Conservation (phyloP, 2,113 vertebrate species). For the Pogona vitticeps region DNA sequence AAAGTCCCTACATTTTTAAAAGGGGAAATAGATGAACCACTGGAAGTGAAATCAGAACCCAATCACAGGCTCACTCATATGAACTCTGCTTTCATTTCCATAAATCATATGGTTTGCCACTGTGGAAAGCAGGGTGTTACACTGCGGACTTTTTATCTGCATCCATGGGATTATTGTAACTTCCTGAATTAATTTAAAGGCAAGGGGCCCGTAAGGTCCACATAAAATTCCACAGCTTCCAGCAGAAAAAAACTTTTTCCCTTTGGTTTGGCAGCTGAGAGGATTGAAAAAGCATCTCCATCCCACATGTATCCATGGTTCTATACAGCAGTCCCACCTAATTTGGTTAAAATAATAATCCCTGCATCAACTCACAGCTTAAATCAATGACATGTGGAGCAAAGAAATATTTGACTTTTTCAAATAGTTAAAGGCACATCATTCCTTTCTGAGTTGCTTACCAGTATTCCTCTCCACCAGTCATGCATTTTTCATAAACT, state of each 20-base stretch:
- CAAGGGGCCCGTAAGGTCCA: neutral
- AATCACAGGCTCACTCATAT: too few relatives aligned
- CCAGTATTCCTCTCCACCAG: constrained; percentile 98
- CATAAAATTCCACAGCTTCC: neutral
- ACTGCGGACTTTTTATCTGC: neutral
- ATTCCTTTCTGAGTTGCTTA: constrained; percentile 67
- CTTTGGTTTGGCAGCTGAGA: neutral
- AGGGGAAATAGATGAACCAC: too few relatives aligned
- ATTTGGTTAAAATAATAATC: neutral
- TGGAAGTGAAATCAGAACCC: too few relatives aligned
- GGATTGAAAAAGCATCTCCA: neutral
- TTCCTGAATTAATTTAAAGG: neutral
- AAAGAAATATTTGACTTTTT: neutral
- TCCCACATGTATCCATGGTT: neutral
- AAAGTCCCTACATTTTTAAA: too few relatives aligned
- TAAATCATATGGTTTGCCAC: neutral
- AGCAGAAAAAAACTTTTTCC: neutral
- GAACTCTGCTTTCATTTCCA: too few relatives aligned
- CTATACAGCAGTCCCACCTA: neutral
- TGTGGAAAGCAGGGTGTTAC: neutral
- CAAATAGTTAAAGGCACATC: neutral
- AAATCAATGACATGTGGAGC: neutral
- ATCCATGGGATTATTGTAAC: neutral
- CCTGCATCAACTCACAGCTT: neutral
- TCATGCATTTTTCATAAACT: constrained; percentile 98